Evolutionary conservation across 2,888 invertebrate genomes (phyloP), one percentile per base, ranked within the genome.

Genomic region (Omphaloscelis lunosa): DNA sequence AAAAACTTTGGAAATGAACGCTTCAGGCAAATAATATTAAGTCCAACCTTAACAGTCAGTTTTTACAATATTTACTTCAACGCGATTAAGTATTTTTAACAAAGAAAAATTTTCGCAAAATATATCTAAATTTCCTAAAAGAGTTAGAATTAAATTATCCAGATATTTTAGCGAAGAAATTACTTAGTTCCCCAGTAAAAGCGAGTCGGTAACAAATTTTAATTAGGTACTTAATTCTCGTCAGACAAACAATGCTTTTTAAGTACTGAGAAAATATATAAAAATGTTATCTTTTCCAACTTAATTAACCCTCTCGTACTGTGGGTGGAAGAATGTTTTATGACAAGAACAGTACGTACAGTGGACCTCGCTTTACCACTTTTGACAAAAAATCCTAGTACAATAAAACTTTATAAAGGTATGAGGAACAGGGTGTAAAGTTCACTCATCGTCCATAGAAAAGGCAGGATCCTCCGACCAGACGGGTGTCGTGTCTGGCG

Each of bases 211-310:
- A 70, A 75, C 75, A 79, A 79, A 82, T 76, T 86, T 81, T 88
- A 85, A 88, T 83, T 83, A 68, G 70, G 53, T 65, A 81, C 75
- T 87, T 80, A 71, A 79, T 80, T 85, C 72, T 84, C 72, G 80
- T 81, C 75, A 74, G 76, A 65, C 70, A 68, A 82, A 85, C 77
- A 79, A 77, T 79, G 68, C 58, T 45, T 80, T 85, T 69, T 41
- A 80, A 81, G 75, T 71, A 74, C 75, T 79, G 53, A 65, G 65
- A 80, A 82, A 87, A 79, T 75, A 68, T 74, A 83, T 87, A 82
- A 85, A 88, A 87, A 78, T 79, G 59, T 82, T 83, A 82, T 79
- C 76, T 81, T 82, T 67, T 45, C 51, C 8, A 67, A 72, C 45
- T 75, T 81, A 89, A 87, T 83, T 83, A 87, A 73, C 59, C 62